Evolutionary conservation across 2,888 invertebrate species (phyloP), one percentile per base, ranked within the genome.

Genomic region (Scaptomyza flava): DNA sequence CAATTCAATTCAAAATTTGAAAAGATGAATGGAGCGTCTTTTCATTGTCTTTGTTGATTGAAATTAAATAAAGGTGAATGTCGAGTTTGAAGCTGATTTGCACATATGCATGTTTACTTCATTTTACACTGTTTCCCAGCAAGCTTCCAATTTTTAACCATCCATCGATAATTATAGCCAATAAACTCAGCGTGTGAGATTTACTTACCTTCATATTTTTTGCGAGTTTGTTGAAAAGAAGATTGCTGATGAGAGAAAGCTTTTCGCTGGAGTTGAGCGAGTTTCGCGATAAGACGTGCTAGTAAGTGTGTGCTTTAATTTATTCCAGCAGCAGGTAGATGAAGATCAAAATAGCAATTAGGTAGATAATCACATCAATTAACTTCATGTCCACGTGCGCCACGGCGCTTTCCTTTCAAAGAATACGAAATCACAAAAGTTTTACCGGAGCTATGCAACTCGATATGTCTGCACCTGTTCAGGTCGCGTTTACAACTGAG

Each of bases 261-360:
- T 68, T 38, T 67, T 53, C 68, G 43, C 33, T 48, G 46, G 43
- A 47, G 72, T 65, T 50, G 43, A 59, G 51, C 42, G 45, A 59
- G 45, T 62, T 65, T 73, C 50, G 51, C 42, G 31, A 14, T 17
- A 2, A 45, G 31, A 41, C 8, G 30, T 50, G 47, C 38, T 51
- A 41, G 27, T 27, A 27, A 27, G 27, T 6, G 27, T 27, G 27
- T 27, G 56, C 56, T 53, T 65, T 54, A 48, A 17, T 62, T 81
- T 84, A 90, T 53, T 90, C 89, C 65, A 91, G 68, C 74, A 90
- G 73, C 79, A 90, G 71, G 61, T 90, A 90, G 60, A 90, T 79
- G 71, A 90, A 90, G 61, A 90, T 90, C 80, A 90, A 85, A 79
- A 91, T 80, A 62, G 89, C 89, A 84, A 90, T 90, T 73, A 90